Conservation (phyloP, 2,888 invertebrate species). For the Phragmatobia fuliginosa region DNA sequence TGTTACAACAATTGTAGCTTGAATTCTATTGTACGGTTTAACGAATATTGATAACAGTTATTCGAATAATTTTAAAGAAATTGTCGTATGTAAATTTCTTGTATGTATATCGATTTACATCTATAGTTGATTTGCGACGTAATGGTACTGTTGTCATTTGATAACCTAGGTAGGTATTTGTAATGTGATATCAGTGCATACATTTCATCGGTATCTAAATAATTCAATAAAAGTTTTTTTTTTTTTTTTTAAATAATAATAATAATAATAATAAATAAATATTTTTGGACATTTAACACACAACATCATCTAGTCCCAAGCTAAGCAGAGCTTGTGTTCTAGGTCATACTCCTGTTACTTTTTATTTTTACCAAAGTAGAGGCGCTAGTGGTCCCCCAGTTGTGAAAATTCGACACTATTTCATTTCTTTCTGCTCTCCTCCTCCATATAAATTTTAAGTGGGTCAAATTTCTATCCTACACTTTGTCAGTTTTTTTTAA, state of each 20-base stretch:
- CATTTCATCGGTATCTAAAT: background rate
- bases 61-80: no score
- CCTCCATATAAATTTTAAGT: no score
- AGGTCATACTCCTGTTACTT: background rate
- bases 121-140: background rate
- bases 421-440: no score
- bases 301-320: no score
- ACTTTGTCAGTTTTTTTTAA: no score
- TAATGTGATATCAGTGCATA: background rate
- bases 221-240: background rate
- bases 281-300: no score
- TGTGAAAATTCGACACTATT: no score
- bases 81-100: background rate
- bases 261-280: no score
- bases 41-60: background rate
- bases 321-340: no score
- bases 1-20: conserved; percentile 3
- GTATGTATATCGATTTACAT: background rate
- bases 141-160: background rate
- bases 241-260: no score
- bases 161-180: background rate
- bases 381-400: no score
- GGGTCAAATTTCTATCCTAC: no score
- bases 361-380: background rate
- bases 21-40: background rate